These are phyloP conservation scores for Cotesia chilonis DNA, from an alignment of 1,140 invertebrate species.

Conservation along the genomic window DNA sequence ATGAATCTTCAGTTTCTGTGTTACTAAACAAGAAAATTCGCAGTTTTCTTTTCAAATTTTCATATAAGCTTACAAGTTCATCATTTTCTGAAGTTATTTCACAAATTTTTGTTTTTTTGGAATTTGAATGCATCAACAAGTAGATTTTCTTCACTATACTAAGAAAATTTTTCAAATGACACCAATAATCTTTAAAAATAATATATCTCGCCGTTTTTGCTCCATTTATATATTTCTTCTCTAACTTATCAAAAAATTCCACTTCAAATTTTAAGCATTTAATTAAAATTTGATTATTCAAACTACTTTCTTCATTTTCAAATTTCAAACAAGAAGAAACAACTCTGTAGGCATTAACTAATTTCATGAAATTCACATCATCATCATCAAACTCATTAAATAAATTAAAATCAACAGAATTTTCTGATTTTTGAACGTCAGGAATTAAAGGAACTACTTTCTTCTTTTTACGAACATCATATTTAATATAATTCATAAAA, in stretches of 20 bases:
- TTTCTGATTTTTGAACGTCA: too few species aligned
- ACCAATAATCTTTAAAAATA: slow-evolving; percentile 47
- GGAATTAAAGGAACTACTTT: too few species aligned
- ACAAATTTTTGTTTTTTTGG: slow-evolving; percentile 48
- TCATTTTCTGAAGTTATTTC: neutral
- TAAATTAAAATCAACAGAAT: too few species aligned
- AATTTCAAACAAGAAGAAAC: too few species aligned
- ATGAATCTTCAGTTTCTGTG: neutral
- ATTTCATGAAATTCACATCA: too few species aligned
- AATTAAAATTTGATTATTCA: slow-evolving; percentile 51
- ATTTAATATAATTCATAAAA: neutral
- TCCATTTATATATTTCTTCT: slow-evolving; percentile 33
- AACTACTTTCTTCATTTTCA: slow-evolving; percentile 34
- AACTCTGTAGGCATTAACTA: too few species aligned
- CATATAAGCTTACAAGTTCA: too few species aligned
- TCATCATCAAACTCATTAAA: too few species aligned
- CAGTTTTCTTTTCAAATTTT: too few species aligned
- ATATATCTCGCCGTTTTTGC: slow-evolving; percentile 41
- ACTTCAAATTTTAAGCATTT: slow-evolving; percentile 54
- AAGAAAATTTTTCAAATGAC: slow-evolving; percentile 48
- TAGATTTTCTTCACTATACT: slow-evolving; percentile 54
- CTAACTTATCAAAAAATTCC: slow-evolving; percentile 41
- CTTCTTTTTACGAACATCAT: neutral
- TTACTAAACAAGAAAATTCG: too few species aligned
- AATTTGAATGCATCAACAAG: slow-evolving; percentile 56